Conservation (phyloP, 2,888 invertebrate genomes). For the Netelia melanura region DNA sequence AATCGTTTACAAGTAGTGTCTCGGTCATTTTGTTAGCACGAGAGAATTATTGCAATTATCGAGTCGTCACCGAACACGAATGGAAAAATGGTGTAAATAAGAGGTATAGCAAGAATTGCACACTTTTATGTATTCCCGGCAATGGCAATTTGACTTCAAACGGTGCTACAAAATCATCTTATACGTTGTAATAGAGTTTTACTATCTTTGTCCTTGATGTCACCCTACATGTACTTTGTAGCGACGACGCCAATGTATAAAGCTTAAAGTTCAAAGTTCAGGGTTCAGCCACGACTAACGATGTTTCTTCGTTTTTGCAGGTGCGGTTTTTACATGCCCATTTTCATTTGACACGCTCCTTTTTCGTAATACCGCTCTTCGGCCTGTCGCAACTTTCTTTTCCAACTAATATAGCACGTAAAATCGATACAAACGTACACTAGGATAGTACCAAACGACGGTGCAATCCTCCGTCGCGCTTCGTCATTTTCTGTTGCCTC, state of each 20-base stretch:
- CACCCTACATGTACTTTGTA: not conserved
- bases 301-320: conserved; percentile 57
- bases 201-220: conserved; percentile 20
- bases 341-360: conserved; percentile 51
- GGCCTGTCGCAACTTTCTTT: conserved; percentile 14
- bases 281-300: conserved; percentile 57
- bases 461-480: not conserved
- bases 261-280: conserved; percentile 61
- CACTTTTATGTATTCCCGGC: no score
- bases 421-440: conserved; percentile 50
- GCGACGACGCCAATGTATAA: conserved; percentile 23
- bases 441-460: not conserved
- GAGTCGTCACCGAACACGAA: not conserved
- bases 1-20: no score
- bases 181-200: not conserved
- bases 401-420: conserved; percentile 18
- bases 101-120: no score
- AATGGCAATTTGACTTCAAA: no score
- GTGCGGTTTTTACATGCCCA: conserved; percentile 60
- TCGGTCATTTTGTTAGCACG: no score
- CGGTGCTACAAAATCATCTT: no score
- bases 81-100: not conserved
- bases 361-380: not conserved
- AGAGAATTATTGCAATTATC: not conserved
- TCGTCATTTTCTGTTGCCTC: no score